Evolutionary conservation across 2,888 invertebrate genomes (phyloP), one percentile per base, ranked within the genome.

Genomic region (Rhingia rostrata): DNA sequence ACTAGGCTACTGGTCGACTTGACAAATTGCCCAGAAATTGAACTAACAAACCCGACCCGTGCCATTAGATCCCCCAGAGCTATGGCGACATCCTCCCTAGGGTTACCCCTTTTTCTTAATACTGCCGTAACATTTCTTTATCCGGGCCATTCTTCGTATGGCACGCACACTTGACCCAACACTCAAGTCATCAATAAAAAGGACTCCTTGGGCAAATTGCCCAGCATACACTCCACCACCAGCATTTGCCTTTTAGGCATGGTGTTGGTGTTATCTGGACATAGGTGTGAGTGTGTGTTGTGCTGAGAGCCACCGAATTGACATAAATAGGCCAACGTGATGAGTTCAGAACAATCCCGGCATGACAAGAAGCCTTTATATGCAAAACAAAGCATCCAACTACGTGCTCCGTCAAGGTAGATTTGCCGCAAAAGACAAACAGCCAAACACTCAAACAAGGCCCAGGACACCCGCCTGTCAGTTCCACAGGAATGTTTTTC

Each of bases 141-240:
- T 63, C 63, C 73, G 63, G 53, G 54, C 54, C 73, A 47, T 63
- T 63, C 54, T 10, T 73, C 53, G 63, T 54, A 63, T 63, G 63
- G 63, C 73, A 73, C 73, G 73, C 73, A 73, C 45, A 72, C 63
- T 73, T 51, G 73, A 63, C 63, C 72, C 63, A 33, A 37, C 63
- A 73, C 63, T 63, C 54, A 12, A 39, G 73, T 63, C 73, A 73
- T 73, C 73, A 63, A 73, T 73, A 73, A 54, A 61, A 53, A 66
- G 73, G 61, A 53, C 73, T 63, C 45, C 12, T 39, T 53, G 32
- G 67, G 54, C 73, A 72, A 72, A 63, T 73, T 63, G 63, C 73
- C 73, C 39, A 73, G 54, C 73, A 54, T 37, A 66, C 41, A 53
- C 22, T 45, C 45, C 33, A 4, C 9, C 45, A 22, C 2, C 22